phyloP scores from a whole-genome alignment of 2,888 invertebrate genomes.

The Diploptera punctata region DNA sequence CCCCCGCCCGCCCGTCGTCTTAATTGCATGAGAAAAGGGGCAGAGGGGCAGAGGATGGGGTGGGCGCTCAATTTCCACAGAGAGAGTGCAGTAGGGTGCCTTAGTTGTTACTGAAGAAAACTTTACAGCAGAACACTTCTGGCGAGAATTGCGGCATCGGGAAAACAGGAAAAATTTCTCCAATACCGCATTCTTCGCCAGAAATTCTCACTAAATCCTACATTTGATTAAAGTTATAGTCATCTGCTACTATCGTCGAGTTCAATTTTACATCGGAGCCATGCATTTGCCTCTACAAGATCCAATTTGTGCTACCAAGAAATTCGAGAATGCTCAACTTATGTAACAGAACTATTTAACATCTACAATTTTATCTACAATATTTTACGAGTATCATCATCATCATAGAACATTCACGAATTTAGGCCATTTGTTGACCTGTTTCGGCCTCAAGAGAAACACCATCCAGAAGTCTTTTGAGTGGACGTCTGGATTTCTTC shows the following conservation, averaged over 20 bases:
- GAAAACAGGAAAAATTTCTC: neutral
- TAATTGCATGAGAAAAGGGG: slow-evolving; percentile 37
- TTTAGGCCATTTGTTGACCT: too few relatives aligned
- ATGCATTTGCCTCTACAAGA: too few relatives aligned
- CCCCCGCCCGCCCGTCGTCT: slow-evolving; percentile 31
- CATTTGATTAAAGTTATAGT: slow-evolving; percentile 16
- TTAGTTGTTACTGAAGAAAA: slow-evolving; percentile 8
- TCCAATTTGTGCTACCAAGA: too few relatives aligned
- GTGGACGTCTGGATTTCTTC: too few relatives aligned
- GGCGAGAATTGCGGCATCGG: too few relatives aligned
- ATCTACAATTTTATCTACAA: too few relatives aligned
- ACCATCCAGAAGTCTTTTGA: too few relatives aligned
- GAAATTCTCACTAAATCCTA: neutral
- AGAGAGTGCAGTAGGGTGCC: slow-evolving; percentile 3
- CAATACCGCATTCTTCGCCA: neutral
- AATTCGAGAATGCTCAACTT: too few relatives aligned
- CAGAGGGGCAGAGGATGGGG: slow-evolving; percentile 8
- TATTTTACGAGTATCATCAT: too few relatives aligned
- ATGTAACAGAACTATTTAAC: too few relatives aligned
- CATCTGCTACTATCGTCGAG: neutral
- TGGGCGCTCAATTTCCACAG: slow-evolving; percentile 36
- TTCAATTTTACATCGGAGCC: neutral
- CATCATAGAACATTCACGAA: too few relatives aligned
- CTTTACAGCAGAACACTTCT: neutral
- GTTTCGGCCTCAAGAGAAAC: too few relatives aligned